These are phyloP conservation scores for Anhinga anhinga DNA, from an alignment of 2,113 vertebrate genomes.

Conservation along the genomic window DNA sequence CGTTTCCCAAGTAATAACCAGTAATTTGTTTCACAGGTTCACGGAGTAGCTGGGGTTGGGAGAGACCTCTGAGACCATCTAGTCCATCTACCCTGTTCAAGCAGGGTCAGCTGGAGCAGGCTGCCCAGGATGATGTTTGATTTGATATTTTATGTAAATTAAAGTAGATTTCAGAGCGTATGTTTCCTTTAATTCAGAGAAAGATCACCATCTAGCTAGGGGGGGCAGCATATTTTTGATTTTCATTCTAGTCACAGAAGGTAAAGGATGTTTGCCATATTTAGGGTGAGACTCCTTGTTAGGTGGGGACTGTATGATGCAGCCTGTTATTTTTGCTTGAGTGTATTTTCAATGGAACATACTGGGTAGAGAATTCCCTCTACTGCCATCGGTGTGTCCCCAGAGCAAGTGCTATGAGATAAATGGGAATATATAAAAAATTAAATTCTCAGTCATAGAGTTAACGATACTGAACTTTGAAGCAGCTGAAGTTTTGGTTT, in stretches of 20 bases:
- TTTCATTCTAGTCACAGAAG: background rate
- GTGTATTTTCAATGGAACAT: background rate
- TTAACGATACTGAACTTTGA: background rate
- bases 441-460: background rate
- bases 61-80: background rate
- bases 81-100: background rate
- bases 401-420: background rate
- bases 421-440: background rate
- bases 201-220: background rate
- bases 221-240: background rate
- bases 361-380: background rate
- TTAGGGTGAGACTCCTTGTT: background rate
- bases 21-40: background rate
- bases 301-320: background rate
- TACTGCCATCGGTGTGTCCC: background rate
- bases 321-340: background rate
- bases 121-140: background rate
- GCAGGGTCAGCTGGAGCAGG: background rate
- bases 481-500: background rate
- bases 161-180: background rate
- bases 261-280: background rate
- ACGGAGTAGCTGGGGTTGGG: background rate
- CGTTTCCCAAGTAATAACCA: background rate
- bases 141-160: background rate
- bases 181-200: background rate